These are phyloP conservation scores for Tauraco hartlaubi DNA, from an alignment of 2,797 vertebrate genomes.

Conservation along the genomic window DNA sequence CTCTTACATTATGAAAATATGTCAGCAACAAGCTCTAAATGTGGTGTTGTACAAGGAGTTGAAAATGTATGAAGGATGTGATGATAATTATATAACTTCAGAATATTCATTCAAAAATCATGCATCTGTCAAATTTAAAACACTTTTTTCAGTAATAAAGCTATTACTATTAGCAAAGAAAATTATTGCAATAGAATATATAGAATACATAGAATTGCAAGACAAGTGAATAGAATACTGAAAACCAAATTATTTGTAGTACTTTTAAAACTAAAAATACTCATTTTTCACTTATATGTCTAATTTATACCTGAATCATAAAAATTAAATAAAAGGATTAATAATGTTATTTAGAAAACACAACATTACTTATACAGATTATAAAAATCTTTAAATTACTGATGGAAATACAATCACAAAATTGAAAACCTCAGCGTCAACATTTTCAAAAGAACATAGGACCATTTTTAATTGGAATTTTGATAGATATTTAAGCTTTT, in stretches of 20 bases:
- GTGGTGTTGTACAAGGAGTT: background rate
- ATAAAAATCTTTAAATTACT: background rate
- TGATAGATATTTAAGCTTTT: background rate
- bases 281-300: background rate
- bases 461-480: background rate
- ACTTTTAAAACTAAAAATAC: background rate
- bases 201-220: background rate
- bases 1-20: background rate
- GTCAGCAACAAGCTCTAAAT: background rate
- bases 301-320: background rate
- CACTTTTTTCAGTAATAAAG: background rate
- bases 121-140: background rate
- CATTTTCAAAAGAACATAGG: background rate
- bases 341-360: background rate
- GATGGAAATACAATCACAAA: background rate
- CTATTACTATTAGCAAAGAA: background rate
- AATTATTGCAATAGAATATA: background rate
- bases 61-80: background rate
- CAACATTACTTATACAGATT: background rate
- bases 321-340: background rate
- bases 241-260: background rate
- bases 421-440: background rate
- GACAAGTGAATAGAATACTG: background rate
- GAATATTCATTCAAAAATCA: background rate
- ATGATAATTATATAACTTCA: background rate